These are phyloP conservation scores for Sus cebifrons DNA, from an alignment of 2,797 vertebrate species.

Conservation along the genomic window DNA sequence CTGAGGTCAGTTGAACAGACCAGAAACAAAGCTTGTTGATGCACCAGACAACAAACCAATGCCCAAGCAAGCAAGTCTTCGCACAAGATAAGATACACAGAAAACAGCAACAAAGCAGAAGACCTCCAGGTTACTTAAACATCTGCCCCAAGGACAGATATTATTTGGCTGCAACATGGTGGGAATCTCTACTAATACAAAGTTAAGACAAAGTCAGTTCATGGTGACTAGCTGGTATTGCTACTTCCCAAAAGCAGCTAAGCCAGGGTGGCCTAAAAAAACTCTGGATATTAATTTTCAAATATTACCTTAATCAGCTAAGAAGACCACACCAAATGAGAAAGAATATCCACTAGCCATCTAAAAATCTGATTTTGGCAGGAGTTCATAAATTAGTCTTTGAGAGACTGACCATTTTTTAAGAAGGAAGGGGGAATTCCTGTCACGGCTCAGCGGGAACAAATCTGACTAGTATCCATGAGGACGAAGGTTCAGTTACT, in stretches of 20 bases:
- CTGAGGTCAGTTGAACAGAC: not conserved
- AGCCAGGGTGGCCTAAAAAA: conserved; percentile 19
- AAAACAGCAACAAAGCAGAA: conserved; percentile 82
- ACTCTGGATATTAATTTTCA: not conserved
- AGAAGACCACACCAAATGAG: not conserved
- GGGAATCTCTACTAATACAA: conserved; percentile 18
- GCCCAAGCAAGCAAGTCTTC: conserved; percentile 91
- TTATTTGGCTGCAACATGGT: conserved; percentile 54
- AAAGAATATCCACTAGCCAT: not conserved
- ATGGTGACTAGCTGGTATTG: not conserved
- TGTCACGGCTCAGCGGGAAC: too few species aligned
- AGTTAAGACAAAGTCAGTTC: not conserved
- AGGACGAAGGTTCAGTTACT: too few species aligned
- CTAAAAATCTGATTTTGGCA: not conserved
- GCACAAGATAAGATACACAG: conserved; percentile 90
- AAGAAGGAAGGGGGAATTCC: not conserved
- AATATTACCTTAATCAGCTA: not conserved
- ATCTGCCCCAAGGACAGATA: conserved; percentile 77
- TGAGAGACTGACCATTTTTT: not conserved
- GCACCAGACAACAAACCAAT: conserved; percentile 78
- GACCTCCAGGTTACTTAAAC: conserved; percentile 33
- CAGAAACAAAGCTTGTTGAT: not conserved
- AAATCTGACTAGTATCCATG: too few species aligned
- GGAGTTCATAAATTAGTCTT: conserved; percentile 32
- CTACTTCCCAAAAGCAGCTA: not conserved